phyloP scores from a whole-genome alignment of 2,113 vertebrate species.

The Perccottus glenii region DNA sequence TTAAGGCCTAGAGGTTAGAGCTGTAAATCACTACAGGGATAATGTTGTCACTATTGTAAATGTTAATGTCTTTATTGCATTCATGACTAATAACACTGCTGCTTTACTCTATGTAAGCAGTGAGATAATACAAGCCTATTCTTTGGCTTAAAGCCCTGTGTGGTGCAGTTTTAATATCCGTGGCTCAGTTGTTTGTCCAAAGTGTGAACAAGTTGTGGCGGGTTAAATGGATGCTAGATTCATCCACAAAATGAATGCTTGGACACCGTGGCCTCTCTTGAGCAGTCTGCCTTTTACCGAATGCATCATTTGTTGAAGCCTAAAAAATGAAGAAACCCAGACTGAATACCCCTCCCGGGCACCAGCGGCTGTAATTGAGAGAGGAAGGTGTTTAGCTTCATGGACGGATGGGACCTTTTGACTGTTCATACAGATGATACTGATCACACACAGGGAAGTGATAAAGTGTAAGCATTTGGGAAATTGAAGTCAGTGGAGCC shows the following conservation, averaged over 20 bases:
- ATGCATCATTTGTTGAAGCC: constrained; percentile 31
- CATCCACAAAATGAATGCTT: constrained; percentile 38
- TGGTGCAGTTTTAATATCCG: neutral
- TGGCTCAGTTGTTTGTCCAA: constrained; percentile 34
- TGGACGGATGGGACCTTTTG: constrained; percentile 15
- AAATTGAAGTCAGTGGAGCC: constrained; percentile 40
- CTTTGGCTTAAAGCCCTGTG: neutral
- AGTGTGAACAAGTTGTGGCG: constrained; percentile 17
- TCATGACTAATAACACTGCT: constrained; percentile 7
- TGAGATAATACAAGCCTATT: too few relatives aligned
- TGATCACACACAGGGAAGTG: constrained; percentile 28
- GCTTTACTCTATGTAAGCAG: too few relatives aligned
- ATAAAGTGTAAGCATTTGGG: constrained; percentile 37
- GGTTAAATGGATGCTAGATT: constrained; percentile 29
- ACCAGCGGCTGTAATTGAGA: constrained; percentile 24
- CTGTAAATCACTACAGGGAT: constrained; percentile 56
- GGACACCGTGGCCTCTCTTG: constrained; percentile 15
- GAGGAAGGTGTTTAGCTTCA: constrained; percentile 6
- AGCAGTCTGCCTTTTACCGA: constrained; percentile 22
- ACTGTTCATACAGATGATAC: constrained; percentile 42
- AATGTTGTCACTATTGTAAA: constrained; percentile 30
- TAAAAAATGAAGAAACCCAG: constrained; percentile 11
- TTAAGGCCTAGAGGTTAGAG: constrained; percentile 47
- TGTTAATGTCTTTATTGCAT: constrained; percentile 10
- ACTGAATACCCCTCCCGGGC: neutral